Percentiles rank a stretch among this genome's conserved stretches.
phyloP scores from a whole-genome alignment of 2,797 vertebrate genomes.

The Coregonus ussuriensis region DNA sequence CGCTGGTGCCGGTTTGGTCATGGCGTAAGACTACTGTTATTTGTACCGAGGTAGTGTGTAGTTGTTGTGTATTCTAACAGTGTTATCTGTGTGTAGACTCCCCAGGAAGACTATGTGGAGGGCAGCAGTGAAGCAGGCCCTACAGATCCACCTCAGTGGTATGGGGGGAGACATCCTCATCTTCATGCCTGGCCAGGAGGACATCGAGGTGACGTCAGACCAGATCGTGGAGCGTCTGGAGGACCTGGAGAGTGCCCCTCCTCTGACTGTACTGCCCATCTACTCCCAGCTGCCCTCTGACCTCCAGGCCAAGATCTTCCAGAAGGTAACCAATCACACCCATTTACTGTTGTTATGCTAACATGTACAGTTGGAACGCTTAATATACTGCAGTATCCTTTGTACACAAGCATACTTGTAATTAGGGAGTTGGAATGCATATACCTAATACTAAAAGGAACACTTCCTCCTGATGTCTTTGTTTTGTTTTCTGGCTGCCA shows the following conservation, averaged over 20 bases:
- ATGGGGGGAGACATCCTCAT: constrained; percentile 92
- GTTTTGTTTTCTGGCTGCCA: constrained; percentile 45
- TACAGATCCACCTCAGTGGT: constrained; percentile 98
- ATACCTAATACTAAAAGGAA: neutral
- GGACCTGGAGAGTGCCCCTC: constrained; percentile 91
- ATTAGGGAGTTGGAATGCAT: neutral
- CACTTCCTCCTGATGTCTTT: neutral
- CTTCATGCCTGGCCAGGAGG: constrained; percentile 99
- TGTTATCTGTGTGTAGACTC: constrained; percentile 78
- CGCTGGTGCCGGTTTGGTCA: too few species aligned
- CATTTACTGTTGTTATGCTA: neutral
- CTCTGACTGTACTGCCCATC: constrained; percentile 94
- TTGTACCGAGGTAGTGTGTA: neutral
- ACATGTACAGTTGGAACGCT: neutral
- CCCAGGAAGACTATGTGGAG: constrained; percentile 98
- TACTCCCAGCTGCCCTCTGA: constrained; percentile 98
- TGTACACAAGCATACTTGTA: too few species aligned
- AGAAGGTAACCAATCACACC: constrained; percentile 82
- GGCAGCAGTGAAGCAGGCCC: constrained; percentile 95
- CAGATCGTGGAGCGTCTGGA: constrained; percentile 96
- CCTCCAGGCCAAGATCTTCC: constrained; percentile 98
- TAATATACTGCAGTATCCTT: neutral
- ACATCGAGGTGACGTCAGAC: constrained; percentile 99
- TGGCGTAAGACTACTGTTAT: too few species aligned
- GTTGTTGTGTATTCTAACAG: neutral